Base-by-base conservation (phyloP, 2,888 invertebrate genomes). In the Drosophila lutescens region DNA sequence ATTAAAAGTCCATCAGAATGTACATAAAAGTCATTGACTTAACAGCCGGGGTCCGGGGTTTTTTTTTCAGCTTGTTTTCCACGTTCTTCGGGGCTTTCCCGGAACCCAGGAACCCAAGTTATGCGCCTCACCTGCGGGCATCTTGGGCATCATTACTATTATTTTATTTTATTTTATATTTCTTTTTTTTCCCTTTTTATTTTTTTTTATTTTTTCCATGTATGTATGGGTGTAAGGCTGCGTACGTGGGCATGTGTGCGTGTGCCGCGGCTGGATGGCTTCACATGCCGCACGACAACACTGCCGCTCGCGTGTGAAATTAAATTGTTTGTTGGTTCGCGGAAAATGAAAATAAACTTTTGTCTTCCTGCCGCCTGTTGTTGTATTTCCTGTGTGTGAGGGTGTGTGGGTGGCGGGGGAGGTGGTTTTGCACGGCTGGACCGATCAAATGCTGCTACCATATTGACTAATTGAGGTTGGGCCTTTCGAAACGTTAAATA, bases 221-320 rank as follows among this genome's bases (percentile, higher is more conserved):
- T 26, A 26, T 26, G 23, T 20, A 20, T 43, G 20, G 3, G 23
- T 23, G 46, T 20, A 20, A 23, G 20, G 7, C n/a, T 23, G 46
- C 59, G 7, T 38, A 32, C 49, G 40, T 62, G 67, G 30, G 49
- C 32, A 57, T 54, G 36, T 30, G 40, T 23, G 56, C n/a, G 56
- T 10, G 40, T 41, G 61, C 49, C 65, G 73, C 86, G 80, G 82
- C 72, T 87, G 85, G 81, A 70, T 85, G 81, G 65, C 67, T 79
- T 86, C 83, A 79, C 74, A 83, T 84, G 88, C 88, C 80, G 83
- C 83, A 88, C 83, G 88, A 86, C 84, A 83, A 86, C 86, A 84
- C 88, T 86, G 86, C 66, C 89, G 89, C 76, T 84, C 89, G 87
- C 84, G 84, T 88, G 89, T 89, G 87, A 84, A 84, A 84, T 86